phyloP scores from a whole-genome alignment of 1,140 invertebrate genomes.

The Leptinotarsa lineolata region DNA sequence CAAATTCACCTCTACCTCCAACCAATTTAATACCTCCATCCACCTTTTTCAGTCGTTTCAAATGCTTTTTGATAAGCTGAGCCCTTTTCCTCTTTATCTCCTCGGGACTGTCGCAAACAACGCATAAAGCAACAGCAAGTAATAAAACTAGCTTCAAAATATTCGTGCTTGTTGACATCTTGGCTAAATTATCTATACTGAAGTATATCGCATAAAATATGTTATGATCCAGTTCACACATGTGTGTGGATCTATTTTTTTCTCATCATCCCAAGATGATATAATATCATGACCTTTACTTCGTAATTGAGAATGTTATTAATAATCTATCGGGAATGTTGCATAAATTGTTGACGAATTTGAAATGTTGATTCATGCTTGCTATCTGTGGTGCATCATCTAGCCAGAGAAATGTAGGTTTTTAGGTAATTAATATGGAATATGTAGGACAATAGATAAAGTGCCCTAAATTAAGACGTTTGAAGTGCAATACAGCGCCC shows the following conservation, averaged over 20 bases:
- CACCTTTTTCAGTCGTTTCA: slow-evolving; percentile 69
- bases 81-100: slow-evolving; percentile 54
- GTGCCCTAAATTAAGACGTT: no score
- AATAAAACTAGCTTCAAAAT: background rate
- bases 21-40: slow-evolving; percentile 73
- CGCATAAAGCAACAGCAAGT: background rate
- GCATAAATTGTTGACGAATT: background rate
- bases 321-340: slow-evolving; percentile 8
- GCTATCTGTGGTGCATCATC: no score
- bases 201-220: background rate
- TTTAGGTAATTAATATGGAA: no score
- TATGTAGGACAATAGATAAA: no score
- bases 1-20: slow-evolving; percentile 67
- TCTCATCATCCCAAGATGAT: background rate
- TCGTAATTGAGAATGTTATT: background rate
- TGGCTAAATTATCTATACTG: background rate
- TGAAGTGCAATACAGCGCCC: no score
- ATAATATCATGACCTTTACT: slow-evolving; percentile 3
- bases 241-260: slow-evolving; percentile 21
- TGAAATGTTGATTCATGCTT: background rate
- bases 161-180: background rate
- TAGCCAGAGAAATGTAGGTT: no score
- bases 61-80: slow-evolving; percentile 57
- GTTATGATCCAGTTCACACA: slow-evolving; percentile 16
- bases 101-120: slow-evolving; percentile 22